Conservation (phyloP, 2,113 vertebrate genomes). For the Vicugna pacos region DNA sequence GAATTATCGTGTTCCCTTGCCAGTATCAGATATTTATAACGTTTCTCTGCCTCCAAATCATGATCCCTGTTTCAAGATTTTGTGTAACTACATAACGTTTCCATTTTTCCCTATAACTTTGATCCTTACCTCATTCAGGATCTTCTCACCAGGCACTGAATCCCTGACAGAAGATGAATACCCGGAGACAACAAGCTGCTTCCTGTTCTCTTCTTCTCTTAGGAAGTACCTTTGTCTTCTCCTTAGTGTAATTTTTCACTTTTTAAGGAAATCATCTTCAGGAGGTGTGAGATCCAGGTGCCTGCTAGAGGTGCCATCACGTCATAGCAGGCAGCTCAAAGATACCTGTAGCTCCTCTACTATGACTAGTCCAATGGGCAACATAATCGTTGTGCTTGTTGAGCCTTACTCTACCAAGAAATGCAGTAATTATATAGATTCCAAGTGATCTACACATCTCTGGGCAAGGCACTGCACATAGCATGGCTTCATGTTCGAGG, state of each 20-base stretch:
- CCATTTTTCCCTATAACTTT: not conserved
- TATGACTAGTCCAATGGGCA: accelerated
- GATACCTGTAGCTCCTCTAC: too few relatives aligned
- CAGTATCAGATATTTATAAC: too few relatives aligned
- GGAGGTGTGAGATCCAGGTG: not conserved
- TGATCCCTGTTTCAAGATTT: too few relatives aligned
- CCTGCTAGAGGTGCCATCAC: accelerated
- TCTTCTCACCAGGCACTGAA: accelerated
- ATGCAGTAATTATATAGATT: not conserved
- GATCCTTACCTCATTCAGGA: not conserved
- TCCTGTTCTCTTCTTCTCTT: not conserved
- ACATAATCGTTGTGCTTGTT: accelerated
- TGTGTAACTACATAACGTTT: too few relatives aligned
- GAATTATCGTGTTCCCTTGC: too few relatives aligned
- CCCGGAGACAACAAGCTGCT: accelerated
- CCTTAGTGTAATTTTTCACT: not conserved
- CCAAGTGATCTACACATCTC: not conserved
- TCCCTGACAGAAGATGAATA: not conserved
- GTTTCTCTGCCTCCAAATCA: too few relatives aligned
- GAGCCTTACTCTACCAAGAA: not conserved
- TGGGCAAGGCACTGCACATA: not conserved
- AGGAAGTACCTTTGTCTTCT: not conserved
- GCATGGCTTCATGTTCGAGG: not conserved
- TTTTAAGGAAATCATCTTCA: not conserved
- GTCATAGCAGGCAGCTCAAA: not conserved